Evolutionary conservation across 2,113 vertebrate species (phyloP), one percentile per base, ranked within the genome.

Genomic region (Sturnus vulgaris): DNA sequence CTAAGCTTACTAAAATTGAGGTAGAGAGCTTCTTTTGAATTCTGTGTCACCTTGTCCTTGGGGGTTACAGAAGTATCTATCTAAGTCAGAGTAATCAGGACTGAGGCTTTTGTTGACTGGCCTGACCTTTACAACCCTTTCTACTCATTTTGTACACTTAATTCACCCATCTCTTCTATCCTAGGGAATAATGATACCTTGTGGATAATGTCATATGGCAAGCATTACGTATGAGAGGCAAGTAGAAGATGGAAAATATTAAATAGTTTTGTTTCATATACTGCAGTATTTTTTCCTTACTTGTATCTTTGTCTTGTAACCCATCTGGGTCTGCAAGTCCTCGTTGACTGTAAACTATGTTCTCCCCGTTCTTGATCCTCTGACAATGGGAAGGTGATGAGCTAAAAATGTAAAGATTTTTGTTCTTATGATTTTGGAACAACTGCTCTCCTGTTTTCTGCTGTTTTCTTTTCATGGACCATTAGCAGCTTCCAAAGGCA

Each of bases 401-500:
- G 89, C 91, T 86, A 89, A 96, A 96, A 96, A 93, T 9, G 78
- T 86, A 96, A 94, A 90, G 94, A 93, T 94, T 96, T 97, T 97
- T 93, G 84, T 97, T 97, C 95, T 95, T 96, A 88, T 95, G 90
- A 92, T 98, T 98, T 97, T 98, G 95, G 97, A 98, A 98, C 93
- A 92, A 57, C 72, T 88, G 93, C 91, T 97, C 92, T 97, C 94
- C 96, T 53, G 69, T 97, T 97, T 97, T 98, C 94, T 97, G 97
- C 92, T 97, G 97, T 96, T 98, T 98, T 95, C 96, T 96, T 97
- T 97, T 97, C 97, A 98, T 98, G 97, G 97, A 92, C 97, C 97
- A 98, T 98, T 98, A 98, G 96, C 97, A 98, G 92, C 93, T 98
- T 98, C 97, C 98, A 98, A 97, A 98, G 97, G 97, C 98, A 98